Evolutionary conservation across 2,113 vertebrate genomes (phyloP), one percentile per base, ranked within the genome.

Genomic region (Struthio camelus): DNA sequence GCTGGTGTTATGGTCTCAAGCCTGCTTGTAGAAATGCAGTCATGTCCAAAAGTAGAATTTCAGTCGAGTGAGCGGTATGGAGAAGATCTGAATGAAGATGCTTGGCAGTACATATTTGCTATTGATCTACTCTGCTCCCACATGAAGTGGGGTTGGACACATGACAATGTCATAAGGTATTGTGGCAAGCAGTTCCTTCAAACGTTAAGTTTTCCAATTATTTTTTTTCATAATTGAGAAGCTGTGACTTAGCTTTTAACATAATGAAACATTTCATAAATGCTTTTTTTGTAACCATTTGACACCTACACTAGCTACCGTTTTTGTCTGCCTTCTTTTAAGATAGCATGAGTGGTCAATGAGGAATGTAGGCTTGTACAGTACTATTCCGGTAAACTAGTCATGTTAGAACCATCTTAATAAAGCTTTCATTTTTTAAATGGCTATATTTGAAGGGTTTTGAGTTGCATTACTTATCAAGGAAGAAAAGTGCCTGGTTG

Each of bases 131-230:
- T 99, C n/a, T 99, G 99, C 94, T 97, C 97, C 79, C 98, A 98
- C 58, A 98, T 98, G 90, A 98, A 98, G 66, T 99, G 99, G 99
- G 92, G 98, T 34, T 99, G 99, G 99, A 99, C 98, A 20, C 98
- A 99, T 71, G 98, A 99, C 48, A 97, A 98, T 87, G 88, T 99
- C 54, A 98, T 99, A 94, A 98, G 99, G 99, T 99, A 97, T 11
- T 30, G 70, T 92, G 84, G 48, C 28, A 44, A 79, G 46, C 14
- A 46, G 32, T 46, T 64, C 18, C 92, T 91, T 81, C n/a, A 61
- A 0, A 42, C 50, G 22, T 34, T 32, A 34, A 14, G 5, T 85
- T 81, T 80, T 66, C 42, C 18, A n/a, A n/a, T n/a, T 62, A 4
- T 48, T 50, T 1, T 20, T 58, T 30, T 14, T 24, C 5, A 42